Evolutionary conservation across 2,888 invertebrate genomes (phyloP).

Genomic region (Deilephila elpenor): DNA sequence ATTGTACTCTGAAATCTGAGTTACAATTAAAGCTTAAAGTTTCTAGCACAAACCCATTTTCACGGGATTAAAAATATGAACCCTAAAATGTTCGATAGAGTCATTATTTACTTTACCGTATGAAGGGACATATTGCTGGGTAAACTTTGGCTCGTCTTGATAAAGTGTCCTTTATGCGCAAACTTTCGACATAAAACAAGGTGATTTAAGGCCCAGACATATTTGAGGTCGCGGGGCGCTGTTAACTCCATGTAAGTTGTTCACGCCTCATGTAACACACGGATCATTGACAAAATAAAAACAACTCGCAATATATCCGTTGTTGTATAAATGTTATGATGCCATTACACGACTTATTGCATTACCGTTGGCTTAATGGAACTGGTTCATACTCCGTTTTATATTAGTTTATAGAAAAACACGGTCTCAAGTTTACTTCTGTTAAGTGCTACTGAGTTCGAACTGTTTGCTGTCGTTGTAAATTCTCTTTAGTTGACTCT

Average conservation of each 20-base stretch:
- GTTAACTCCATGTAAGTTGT: conserved; percentile 27
- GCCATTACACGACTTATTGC: conserved; percentile 5
- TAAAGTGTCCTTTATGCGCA: conserved; percentile 53
- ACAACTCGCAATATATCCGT: neutral
- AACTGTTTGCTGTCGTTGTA: conserved; percentile 10
- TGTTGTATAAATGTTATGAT: conserved; percentile 18
- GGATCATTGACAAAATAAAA: conserved; percentile 21
- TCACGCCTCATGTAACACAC: conserved; percentile 28
- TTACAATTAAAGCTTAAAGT: neutral
- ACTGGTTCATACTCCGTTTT: neutral
- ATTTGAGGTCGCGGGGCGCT: conserved; percentile 35
- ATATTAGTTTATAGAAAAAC: conserved; percentile 8
- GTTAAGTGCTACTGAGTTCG: neutral
- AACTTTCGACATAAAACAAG: conserved; percentile 57
- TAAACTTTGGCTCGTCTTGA: conserved; percentile 48
- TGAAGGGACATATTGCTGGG: conserved; percentile 47
- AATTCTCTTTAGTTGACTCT: conserved; percentile 5
- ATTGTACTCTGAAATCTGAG: too few species aligned
- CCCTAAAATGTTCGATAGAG: conserved; percentile 29
- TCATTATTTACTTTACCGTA: conserved; percentile 31
- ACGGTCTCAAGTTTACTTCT: conserved; percentile 2
- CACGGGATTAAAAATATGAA: neutral
- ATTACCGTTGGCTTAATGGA: neutral
- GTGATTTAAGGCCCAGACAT: conserved; percentile 47
- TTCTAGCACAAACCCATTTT: neutral